A percentile compares a stretch with the other conserved stretches of the same genome.
phyloP scores from a whole-genome alignment of 2,113 vertebrate species.

The Perca flavescens region DNA sequence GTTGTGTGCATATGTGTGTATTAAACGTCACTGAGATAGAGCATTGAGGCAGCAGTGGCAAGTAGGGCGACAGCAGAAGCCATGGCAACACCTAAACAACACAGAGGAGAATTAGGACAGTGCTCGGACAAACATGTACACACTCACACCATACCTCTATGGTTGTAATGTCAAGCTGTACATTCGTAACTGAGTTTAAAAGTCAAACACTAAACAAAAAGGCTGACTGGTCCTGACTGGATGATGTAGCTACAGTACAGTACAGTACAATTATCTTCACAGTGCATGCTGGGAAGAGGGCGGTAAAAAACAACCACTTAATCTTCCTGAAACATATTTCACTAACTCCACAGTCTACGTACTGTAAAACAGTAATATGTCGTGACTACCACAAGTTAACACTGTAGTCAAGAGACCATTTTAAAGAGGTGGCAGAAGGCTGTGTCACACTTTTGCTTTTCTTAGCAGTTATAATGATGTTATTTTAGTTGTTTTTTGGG shows the following conservation, averaged over 20 bases:
- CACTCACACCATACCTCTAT: not conserved
- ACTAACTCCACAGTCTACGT: not conserved
- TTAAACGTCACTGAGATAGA: slow-evolving; percentile 77
- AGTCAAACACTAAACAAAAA: not conserved
- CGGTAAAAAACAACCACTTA: not conserved
- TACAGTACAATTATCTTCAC: not conserved
- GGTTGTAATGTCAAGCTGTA: not conserved
- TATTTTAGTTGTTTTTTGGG: too few species aligned
- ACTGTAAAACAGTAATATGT: too few species aligned
- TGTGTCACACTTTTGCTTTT: not conserved
- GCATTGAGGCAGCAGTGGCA: slow-evolving; percentile 77
- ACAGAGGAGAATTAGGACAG: slow-evolving; percentile 26
- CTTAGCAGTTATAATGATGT: not conserved
- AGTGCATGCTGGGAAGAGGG: slow-evolving; percentile 2
- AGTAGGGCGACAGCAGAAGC: slow-evolving; percentile 75
- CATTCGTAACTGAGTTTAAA: too few species aligned
- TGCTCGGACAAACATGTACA: not conserved
- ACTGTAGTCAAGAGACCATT: not conserved
- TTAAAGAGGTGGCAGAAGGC: not conserved
- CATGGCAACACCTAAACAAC: slow-evolving; percentile 76
- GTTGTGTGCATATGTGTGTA: not conserved
- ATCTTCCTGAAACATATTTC: not conserved
- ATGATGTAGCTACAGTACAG: too few species aligned
- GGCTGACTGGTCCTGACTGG: too few species aligned
- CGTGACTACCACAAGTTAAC: not conserved